A percentile compares a stretch with the other conserved stretches of the same genome.
Evolutionary conservation across 1,140 invertebrate genomes (phyloP).

Genomic region (Drosophila rhopaloa): DNA sequence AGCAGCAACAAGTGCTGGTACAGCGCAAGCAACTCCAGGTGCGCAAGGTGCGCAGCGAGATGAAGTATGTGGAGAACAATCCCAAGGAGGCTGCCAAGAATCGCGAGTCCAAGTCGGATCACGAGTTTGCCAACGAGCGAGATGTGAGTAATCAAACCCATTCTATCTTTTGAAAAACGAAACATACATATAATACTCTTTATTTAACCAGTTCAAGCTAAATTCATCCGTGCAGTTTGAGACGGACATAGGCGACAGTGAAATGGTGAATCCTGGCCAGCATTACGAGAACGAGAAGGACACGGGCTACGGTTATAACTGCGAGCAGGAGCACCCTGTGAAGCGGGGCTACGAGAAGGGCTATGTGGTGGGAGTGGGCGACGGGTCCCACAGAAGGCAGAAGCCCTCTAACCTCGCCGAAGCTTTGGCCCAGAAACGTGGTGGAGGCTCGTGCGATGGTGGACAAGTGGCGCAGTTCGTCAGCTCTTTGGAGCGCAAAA

Average conservation of each 20-base stretch:
- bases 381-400: background rate
- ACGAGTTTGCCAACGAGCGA: conserved; percentile 76
- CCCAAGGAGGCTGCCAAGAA: conserved; percentile 72
- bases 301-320: conserved; percentile 2
- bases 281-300: conserved; percentile 22
- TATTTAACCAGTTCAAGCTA: conserved; percentile 50
- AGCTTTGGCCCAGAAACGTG: conserved; percentile 28
- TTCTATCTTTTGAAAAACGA: too few relatives aligned
- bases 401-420: conserved; percentile 13
- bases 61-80: conserved; percentile 67
- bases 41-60: conserved; percentile 81
- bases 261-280: conserved; percentile 34
- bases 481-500: conserved; percentile 48
- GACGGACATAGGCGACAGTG: conserved; percentile 71
- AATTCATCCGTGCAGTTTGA: conserved; percentile 68
- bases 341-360: conserved; percentile 30
- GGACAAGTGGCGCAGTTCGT: conserved; percentile 50
- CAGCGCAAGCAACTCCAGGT: conserved; percentile 60
- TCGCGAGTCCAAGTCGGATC: conserved; percentile 79
- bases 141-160: conserved; percentile 49
- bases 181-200: background rate
- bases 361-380: conserved; percentile 38
- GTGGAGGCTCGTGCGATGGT: conserved; percentile 19
- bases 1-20: conserved; percentile 8
- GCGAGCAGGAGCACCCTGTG: conserved; percentile 10